phyloP scores from a whole-genome alignment of 2,888 invertebrate species.

The Dolichopus griseipennis region DNA sequence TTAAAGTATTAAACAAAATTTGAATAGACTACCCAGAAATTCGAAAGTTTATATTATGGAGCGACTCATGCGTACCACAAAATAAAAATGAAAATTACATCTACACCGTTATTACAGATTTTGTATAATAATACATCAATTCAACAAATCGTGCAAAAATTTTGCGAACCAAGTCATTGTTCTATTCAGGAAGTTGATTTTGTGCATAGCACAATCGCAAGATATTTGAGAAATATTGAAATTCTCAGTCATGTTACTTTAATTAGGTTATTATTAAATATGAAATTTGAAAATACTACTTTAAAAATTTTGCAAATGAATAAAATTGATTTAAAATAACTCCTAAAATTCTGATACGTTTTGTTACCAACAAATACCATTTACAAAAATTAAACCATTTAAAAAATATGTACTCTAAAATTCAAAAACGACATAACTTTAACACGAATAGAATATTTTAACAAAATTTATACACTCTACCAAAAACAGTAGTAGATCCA shows the following conservation, averaged over 20 bases:
- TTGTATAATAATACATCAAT: too few relatives aligned
- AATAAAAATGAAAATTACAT: constrained; percentile 5
- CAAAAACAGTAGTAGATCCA: too few relatives aligned
- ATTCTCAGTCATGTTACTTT: not conserved
- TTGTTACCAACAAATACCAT: not conserved
- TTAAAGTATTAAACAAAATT: not conserved
- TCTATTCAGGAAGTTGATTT: constrained; percentile 10
- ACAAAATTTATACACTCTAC: too few relatives aligned
- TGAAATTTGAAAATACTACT: not conserved
- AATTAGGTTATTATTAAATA: not conserved
- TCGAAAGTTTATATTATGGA: not conserved
- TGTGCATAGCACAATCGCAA: constrained; percentile 11
- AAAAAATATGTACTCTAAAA: too few relatives aligned
- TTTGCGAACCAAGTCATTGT: too few relatives aligned
- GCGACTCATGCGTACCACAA: constrained; percentile 3
- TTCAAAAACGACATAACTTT: too few relatives aligned
- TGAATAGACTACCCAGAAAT: too few relatives aligned
- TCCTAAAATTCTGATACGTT: not conserved
- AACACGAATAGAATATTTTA: too few relatives aligned
- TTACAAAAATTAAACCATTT: not conserved
- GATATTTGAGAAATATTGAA: not conserved
- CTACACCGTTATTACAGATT: too few relatives aligned
- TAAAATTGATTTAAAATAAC: not conserved
- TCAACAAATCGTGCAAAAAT: too few relatives aligned
- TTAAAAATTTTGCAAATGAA: too few relatives aligned